Evolutionary conservation across 1,140 invertebrate genomes (phyloP).

Genomic region (Trigoniulus corallinus): DNA sequence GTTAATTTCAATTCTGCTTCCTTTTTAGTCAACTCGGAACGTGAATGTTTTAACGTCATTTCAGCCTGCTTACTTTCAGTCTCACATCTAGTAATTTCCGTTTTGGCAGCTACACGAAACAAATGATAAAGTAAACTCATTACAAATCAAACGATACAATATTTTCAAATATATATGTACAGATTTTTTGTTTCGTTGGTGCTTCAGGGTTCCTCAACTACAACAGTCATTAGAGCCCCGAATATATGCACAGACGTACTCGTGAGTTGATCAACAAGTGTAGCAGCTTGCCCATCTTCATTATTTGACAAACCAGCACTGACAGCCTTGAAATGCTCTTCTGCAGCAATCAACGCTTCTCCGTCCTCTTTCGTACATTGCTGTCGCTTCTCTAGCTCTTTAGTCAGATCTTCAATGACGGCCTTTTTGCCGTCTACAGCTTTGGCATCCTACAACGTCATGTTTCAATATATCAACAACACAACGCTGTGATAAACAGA

Average conservation of each 20-base stretch:
- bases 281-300: constrained; percentile 63
- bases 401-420: constrained; percentile 44
- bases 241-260: constrained; percentile 29
- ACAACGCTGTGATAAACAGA: too few species aligned
- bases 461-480: not conserved
- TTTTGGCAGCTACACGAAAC: constrained; percentile 44
- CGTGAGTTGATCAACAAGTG: constrained; percentile 76
- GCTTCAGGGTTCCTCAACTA: not conserved
- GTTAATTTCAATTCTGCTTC: constrained; percentile 43
- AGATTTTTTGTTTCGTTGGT: too few species aligned
- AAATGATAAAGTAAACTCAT: constrained; percentile 3
- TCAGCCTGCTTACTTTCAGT: constrained; percentile 60
- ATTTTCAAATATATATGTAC: too few species aligned
- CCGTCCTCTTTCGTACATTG: constrained; percentile 45
- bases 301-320: constrained; percentile 60
- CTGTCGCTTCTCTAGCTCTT: constrained; percentile 50
- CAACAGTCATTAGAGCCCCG: not conserved
- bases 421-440: constrained; percentile 42
- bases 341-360: constrained; percentile 48
- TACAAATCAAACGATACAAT: constrained; percentile 2
- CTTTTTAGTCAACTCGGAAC: constrained; percentile 46
- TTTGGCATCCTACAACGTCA: constrained; percentile 38
- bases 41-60: constrained; percentile 55
- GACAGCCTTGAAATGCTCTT: constrained; percentile 65
- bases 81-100: constrained; percentile 51